phyloP scores from a whole-genome alignment of 2,797 vertebrate species.

The Anguilla anguilla region DNA sequence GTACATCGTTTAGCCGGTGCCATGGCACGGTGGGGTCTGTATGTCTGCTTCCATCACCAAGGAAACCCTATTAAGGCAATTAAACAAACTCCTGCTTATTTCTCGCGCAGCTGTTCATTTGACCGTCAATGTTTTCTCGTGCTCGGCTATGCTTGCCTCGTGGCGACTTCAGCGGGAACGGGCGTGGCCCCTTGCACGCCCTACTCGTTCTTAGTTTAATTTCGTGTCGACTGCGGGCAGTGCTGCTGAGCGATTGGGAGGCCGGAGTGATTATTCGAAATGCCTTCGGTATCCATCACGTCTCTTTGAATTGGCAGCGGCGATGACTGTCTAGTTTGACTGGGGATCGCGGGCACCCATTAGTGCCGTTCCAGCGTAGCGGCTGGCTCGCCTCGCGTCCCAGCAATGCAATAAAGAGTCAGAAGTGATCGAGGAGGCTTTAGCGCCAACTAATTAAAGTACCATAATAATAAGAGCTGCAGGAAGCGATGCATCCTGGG shows the following conservation, averaged over 20 bases:
- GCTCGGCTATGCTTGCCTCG: background rate
- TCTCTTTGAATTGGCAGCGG: slow-evolving; percentile 53
- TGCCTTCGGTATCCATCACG: slow-evolving; percentile 27
- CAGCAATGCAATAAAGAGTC: slow-evolving; percentile 58
- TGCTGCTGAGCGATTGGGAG: slow-evolving; percentile 3
- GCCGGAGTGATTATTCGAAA: background rate
- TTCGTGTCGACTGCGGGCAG: slow-evolving; percentile 12
- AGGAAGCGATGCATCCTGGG: slow-evolving; percentile 61
- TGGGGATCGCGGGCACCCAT: slow-evolving; percentile 42
- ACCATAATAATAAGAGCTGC: slow-evolving; percentile 59
- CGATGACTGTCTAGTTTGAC: slow-evolving; percentile 51
- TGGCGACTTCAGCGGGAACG: background rate
- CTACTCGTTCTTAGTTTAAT: background rate
- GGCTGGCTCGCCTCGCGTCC: slow-evolving; percentile 57
- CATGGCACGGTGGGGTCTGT: background rate
- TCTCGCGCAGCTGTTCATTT: background rate
- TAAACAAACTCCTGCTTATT: background rate
- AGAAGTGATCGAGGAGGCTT: slow-evolving; percentile 55
- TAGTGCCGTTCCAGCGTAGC: slow-evolving; percentile 50
- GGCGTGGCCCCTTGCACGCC: background rate
- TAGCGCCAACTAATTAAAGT: slow-evolving; percentile 61
- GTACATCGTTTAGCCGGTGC: background rate
- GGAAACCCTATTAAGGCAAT: background rate
- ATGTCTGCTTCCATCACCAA: background rate
- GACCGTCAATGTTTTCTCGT: background rate